A percentile compares a stretch with the other conserved stretches of the same genome.
These are phyloP conservation scores for Phocides pigmalion DNA, from an alignment of 1,140 invertebrate genomes.

Conservation along the genomic window DNA sequence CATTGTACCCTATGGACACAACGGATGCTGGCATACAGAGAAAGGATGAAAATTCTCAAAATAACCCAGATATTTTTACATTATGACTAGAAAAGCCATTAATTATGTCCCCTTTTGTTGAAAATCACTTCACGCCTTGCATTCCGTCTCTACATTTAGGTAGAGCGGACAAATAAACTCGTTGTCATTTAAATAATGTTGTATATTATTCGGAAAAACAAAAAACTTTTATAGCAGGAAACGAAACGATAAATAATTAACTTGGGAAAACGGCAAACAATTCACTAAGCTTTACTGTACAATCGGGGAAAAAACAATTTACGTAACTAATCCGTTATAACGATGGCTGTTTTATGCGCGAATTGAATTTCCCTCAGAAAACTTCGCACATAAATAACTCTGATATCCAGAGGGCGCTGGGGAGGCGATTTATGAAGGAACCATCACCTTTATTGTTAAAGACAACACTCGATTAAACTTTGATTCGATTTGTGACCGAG, in stretches of 20 bases:
- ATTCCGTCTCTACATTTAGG: not conserved
- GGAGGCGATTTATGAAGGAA: constrained; percentile 46
- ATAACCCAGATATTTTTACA: too few relatives aligned
- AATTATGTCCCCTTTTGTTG: constrained; percentile 16
- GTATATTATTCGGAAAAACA: constrained; percentile 22
- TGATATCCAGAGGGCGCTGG: constrained; percentile 35
- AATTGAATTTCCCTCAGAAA: constrained; percentile 51
- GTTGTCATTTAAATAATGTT: constrained; percentile 39
- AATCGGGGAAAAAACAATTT: constrained; percentile 44
- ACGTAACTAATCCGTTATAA: constrained; percentile 49
- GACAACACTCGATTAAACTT: constrained; percentile 34
- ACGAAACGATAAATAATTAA: constrained; percentile 55
- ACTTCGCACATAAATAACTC: constrained; percentile 52
- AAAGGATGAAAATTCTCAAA: too few relatives aligned
- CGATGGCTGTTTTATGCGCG: constrained; percentile 49
- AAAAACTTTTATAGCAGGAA: constrained; percentile 28
- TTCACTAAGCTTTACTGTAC: constrained; percentile 29
- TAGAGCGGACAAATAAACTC: constrained; percentile 3
- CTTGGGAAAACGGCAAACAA: constrained; percentile 39
- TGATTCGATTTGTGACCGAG: constrained; percentile 26
- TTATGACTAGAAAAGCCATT: not conserved
- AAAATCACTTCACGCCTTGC: constrained; percentile 13
- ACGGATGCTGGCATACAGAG: too few relatives aligned
- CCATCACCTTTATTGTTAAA: constrained; percentile 46
- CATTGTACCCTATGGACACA: too few relatives aligned